Conservation (phyloP, 2,888 invertebrate species). For the Synergus laeviventris region DNA sequence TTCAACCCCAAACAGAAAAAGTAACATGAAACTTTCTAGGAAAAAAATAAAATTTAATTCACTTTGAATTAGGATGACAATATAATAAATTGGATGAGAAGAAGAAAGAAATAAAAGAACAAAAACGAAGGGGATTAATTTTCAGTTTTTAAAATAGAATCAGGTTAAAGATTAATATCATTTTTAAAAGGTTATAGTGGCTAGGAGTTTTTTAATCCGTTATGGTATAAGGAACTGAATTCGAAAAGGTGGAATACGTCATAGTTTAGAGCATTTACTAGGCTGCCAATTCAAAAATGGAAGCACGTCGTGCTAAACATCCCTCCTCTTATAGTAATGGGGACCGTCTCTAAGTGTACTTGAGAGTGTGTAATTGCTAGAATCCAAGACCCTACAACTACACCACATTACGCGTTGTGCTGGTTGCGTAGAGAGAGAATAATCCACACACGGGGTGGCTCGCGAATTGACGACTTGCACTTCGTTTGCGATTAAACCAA, state of each 20-base stretch:
- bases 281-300: constrained; percentile 65
- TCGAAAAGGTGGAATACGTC: not conserved
- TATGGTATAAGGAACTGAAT: too few species aligned
- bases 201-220: not conserved
- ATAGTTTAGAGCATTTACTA: constrained; percentile 38
- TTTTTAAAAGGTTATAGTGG: too few species aligned
- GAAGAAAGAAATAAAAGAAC: too few species aligned
- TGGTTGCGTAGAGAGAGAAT: constrained; percentile 63
- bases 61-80: too few species aligned
- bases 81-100: too few species aligned
- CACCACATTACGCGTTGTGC: constrained; percentile 70
- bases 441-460: constrained; percentile 67
- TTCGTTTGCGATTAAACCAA: constrained; percentile 2
- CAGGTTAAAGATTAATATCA: too few species aligned
- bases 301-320: constrained; percentile 66
- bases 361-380: constrained; percentile 75
- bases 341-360: constrained; percentile 72
- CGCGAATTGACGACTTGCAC: constrained; percentile 43
- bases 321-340: constrained; percentile 74
- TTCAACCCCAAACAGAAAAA: not conserved
- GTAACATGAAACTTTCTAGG: not conserved
- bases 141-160: too few species aligned
- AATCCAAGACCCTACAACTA: constrained; percentile 74
- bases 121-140: too few species aligned
- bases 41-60: not conserved